Evolutionary conservation across 2,113 vertebrate genomes (phyloP).

Genomic region (Semnornis frantzii): DNA sequence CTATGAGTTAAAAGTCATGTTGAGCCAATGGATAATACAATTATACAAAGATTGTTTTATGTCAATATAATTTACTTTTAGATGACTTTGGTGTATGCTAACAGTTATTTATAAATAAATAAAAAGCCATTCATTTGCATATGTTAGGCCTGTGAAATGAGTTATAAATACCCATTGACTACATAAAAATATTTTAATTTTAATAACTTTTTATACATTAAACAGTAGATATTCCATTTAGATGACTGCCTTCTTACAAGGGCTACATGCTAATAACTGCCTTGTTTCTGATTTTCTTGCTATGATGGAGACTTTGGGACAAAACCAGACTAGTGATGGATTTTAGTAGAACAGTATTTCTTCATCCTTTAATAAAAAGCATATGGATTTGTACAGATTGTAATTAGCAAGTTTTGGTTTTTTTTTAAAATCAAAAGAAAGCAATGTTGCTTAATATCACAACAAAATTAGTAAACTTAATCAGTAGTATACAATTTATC

Average conservation of each 20-base stretch:
- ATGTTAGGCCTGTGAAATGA: not conserved
- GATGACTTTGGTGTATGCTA: not conserved
- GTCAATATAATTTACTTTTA: not conserved
- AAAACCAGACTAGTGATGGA: not conserved
- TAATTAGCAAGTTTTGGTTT: not conserved
- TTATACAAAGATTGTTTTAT: not conserved
- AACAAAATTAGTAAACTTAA: not conserved
- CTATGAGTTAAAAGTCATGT: not conserved
- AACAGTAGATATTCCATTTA: not conserved
- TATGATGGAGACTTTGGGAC: not conserved
- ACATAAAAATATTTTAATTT: slow-evolving; percentile 22
- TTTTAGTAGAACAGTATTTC: not conserved
- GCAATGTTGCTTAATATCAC: not conserved
- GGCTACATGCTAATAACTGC: not conserved
- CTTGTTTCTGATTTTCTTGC: not conserved
- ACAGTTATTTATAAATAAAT: slow-evolving; percentile 31
- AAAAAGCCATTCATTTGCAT: not conserved
- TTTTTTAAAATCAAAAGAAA: not conserved
- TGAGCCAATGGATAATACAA: not conserved
- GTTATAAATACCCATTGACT: not conserved
- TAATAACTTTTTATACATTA: not conserved
- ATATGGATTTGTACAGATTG: not conserved
- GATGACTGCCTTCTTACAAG: not conserved
- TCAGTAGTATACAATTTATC: not conserved
- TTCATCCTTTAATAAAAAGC: not conserved